A percentile compares a stretch with the other conserved stretches of the same genome.
Evolutionary conservation across 1,140 invertebrate species (phyloP).

Genomic region (Macrobrachium rosenbergii): DNA sequence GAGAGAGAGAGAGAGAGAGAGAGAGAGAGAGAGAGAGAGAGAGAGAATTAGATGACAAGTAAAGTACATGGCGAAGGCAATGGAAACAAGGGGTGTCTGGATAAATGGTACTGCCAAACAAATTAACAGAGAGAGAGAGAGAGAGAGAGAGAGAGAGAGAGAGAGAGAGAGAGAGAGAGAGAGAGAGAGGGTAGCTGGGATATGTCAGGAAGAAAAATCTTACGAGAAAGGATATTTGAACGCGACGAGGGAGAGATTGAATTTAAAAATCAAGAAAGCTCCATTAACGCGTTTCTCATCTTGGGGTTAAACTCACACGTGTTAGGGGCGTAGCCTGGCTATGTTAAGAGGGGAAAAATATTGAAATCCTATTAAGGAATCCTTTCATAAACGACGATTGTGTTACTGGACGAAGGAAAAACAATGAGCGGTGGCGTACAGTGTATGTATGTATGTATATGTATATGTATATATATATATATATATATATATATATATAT

Average conservation of each 20-base stretch:
- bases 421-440: no score
- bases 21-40: background rate
- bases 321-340: no score
- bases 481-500: no score
- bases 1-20: slow-evolving; percentile 9
- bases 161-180: slow-evolving; percentile 1
- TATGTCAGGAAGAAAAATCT: background rate
- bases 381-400: no score
- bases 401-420: no score
- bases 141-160: slow-evolving; percentile 15
- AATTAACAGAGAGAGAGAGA: background rate
- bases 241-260: background rate
- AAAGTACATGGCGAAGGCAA: background rate
- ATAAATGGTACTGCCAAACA: background rate
- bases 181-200: background rate
- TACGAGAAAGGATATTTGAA: background rate
- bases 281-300: no score
- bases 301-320: no score
- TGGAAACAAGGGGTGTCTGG: background rate
- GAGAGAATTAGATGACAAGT: background rate
- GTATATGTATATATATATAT: no score
- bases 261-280: no score
- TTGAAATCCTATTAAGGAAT: no score
- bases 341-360: no score
- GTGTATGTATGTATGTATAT: no score